Conservation (phyloP, 2,888 invertebrate genomes). For the Lepidochrysops patricia region DNA sequence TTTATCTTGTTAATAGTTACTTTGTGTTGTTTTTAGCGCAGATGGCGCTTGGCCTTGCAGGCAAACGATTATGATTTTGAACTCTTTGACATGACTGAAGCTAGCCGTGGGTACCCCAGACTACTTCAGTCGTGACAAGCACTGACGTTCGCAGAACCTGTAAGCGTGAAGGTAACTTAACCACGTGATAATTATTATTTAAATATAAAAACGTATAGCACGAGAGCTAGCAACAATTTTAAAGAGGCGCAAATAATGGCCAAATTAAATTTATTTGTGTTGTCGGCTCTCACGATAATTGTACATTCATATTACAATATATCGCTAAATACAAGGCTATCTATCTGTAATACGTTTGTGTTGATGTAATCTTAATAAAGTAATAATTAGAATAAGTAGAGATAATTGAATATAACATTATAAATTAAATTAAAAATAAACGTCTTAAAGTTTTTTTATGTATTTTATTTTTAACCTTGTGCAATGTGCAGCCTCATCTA, state of each 20-base stretch:
- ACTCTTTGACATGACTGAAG: background rate
- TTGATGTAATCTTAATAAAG: constrained; percentile 40
- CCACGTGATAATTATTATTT: constrained; percentile 53
- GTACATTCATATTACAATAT: constrained; percentile 43
- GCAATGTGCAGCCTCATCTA: too few relatives aligned
- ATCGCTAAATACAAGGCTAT: constrained; percentile 40
- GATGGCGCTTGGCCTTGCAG: too few relatives aligned
- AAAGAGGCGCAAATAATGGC: background rate
- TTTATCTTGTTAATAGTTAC: constrained; percentile 6
- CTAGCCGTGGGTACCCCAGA: background rate
- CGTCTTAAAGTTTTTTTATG: constrained; percentile 45
- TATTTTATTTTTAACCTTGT: background rate
- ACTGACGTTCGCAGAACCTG: background rate
- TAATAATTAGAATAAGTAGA: constrained; percentile 21
- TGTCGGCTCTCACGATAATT: constrained; percentile 20
- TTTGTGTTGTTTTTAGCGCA: background rate
- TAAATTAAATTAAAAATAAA: constrained; percentile 66
- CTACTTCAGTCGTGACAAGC: background rate
- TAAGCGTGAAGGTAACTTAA: constrained; percentile 40
- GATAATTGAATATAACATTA: constrained; percentile 14
- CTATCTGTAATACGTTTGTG: constrained; percentile 31
- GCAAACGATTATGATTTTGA: background rate
- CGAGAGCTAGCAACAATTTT: background rate
- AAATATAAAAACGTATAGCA: constrained; percentile 14
- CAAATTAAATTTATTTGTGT: background rate